phyloP scores from a whole-genome alignment of 2,888 invertebrate species.

The Galerucella nymphaeae region DNA sequence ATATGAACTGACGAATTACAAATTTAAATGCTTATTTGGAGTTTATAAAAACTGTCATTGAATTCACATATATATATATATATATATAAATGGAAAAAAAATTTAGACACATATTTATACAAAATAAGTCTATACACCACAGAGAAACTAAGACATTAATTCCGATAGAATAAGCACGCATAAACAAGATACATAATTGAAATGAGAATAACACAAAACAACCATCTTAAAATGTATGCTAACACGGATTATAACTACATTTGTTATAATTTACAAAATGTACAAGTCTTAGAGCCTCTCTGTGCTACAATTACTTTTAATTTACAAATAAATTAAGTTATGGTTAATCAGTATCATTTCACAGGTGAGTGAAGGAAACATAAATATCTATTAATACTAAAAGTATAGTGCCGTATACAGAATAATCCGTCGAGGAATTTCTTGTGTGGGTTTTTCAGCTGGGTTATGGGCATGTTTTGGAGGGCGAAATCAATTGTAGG shows the following conservation, averaged over 20 bases:
- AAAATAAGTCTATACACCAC: conserved; percentile 6
- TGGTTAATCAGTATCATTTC: conserved; percentile 1
- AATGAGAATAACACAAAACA: background rate
- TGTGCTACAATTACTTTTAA: conserved; percentile 23
- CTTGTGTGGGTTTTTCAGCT: background rate
- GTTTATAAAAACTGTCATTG: conserved; percentile 1
- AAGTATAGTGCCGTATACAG: conserved; percentile 7
- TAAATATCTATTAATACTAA: conserved; percentile 18
- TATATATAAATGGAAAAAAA: background rate
- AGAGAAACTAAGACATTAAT: conserved; percentile 3
- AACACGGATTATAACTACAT: background rate
- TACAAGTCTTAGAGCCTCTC: conserved; percentile 4
- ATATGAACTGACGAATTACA: background rate
- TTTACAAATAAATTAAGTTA: conserved; percentile 12
- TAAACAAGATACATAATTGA: background rate
- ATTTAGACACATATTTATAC: background rate
- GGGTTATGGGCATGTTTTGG: too few relatives aligned
- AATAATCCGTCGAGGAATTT: background rate
- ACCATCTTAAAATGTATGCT: conserved; percentile 9
- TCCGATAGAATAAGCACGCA: background rate
- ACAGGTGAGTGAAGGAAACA: conserved; percentile 8
- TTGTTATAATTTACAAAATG: conserved; percentile 5
- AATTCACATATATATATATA: background rate
- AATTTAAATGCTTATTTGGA: background rate
- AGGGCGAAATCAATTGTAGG: too few relatives aligned